A percentile compares a stretch with the other conserved stretches of the same genome.
These are phyloP conservation scores for Threskiornis aethiopicus DNA, from an alignment of 2,797 vertebrate species.

Conservation along the genomic window DNA sequence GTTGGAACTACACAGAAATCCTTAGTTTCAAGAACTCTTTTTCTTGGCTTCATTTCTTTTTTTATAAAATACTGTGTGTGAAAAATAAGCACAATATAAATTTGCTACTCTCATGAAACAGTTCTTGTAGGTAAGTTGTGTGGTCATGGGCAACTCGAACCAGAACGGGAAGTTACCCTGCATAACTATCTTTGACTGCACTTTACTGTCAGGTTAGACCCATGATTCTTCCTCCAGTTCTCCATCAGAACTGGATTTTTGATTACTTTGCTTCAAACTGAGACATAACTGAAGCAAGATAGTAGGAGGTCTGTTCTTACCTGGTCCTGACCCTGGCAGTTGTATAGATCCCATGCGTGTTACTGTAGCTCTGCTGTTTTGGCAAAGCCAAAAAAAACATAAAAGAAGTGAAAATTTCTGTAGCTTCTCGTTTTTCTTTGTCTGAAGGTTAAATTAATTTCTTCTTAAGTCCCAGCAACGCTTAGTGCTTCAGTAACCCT, in stretches of 20 bases:
- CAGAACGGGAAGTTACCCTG: neutral
- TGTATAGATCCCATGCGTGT: fast-evolving
- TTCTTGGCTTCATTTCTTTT: neutral
- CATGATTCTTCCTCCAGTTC: neutral
- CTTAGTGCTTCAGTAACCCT: neutral
- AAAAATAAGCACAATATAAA: neutral
- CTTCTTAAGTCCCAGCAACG: neutral
- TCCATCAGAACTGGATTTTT: neutral
- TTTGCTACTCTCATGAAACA: neutral
- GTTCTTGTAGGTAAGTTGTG: neutral
- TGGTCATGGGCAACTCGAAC: fast-evolving
- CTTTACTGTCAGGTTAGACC: neutral
- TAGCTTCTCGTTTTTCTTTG: neutral
- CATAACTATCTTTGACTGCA: neutral
- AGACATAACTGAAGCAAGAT: neutral
- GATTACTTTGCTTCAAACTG: neutral
- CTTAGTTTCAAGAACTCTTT: neutral
- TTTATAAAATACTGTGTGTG: neutral
- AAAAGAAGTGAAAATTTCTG: neutral
- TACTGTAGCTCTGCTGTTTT: neutral
- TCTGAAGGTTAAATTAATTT: neutral
- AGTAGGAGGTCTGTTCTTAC: neutral
- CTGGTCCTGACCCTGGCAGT: neutral
- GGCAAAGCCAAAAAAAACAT: neutral
- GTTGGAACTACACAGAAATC: neutral